Conservation (phyloP, 2,888 invertebrate species). For the Timema cristinae region DNA sequence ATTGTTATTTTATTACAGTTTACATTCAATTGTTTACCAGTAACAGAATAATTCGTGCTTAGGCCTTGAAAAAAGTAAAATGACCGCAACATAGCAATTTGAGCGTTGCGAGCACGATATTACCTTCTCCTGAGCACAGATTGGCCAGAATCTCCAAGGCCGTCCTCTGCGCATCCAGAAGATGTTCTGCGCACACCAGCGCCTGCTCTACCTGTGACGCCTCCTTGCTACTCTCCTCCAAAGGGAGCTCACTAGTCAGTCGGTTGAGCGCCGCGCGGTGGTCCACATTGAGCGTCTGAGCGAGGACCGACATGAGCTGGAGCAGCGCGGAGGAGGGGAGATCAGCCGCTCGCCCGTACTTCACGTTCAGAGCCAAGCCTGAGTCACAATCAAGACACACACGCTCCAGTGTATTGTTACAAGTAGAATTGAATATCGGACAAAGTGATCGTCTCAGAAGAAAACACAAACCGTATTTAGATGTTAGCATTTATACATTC, state of each 20-base stretch:
- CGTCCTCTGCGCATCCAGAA: slow-evolving; percentile 64
- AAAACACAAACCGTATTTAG: too few species aligned
- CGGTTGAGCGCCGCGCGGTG: slow-evolving; percentile 50
- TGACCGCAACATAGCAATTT: background rate
- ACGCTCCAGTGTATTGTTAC: too few species aligned
- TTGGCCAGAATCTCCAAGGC: slow-evolving; percentile 69
- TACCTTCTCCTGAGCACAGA: slow-evolving; percentile 63
- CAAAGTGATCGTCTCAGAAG: too few species aligned
- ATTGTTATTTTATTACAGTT: background rate
- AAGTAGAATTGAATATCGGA: too few species aligned
- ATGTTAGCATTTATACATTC: too few species aligned
- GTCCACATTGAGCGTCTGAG: slow-evolving; percentile 53
- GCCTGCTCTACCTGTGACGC: slow-evolving; percentile 46
- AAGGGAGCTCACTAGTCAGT: slow-evolving; percentile 49
- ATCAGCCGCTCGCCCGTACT: slow-evolving; percentile 16
- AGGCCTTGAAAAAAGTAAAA: background rate
- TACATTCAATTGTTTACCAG: background rate
- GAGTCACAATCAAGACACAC: background rate
- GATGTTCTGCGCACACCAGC: slow-evolving; percentile 38
- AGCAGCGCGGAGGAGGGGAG: slow-evolving; percentile 31
- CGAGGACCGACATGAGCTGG: slow-evolving; percentile 51
- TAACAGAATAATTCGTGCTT: background rate
- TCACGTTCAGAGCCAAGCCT: slow-evolving; percentile 24
- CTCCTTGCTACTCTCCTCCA: slow-evolving; percentile 47
- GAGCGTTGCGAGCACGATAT: slow-evolving; percentile 22